Conservation (phyloP, 2,888 invertebrate species). For the Pterostichus niger region DNA sequence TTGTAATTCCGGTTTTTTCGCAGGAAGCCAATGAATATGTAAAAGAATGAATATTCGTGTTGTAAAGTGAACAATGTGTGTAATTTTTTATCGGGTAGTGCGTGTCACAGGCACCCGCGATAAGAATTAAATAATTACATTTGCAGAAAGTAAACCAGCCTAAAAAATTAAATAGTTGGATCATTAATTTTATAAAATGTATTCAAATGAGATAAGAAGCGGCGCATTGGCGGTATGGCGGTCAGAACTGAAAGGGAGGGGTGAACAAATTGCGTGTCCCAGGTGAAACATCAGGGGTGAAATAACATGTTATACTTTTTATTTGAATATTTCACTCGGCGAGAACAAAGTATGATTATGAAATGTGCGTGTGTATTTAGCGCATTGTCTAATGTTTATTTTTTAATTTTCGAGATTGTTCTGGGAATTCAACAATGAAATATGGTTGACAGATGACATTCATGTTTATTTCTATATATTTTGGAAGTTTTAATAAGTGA, state of each 20-base stretch:
- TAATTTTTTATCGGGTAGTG: slow-evolving; percentile 60
- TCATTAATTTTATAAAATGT: slow-evolving; percentile 65
- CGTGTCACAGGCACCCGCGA: slow-evolving; percentile 41
- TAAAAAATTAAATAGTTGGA: slow-evolving; percentile 59
- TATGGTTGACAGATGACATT: slow-evolving; percentile 8
- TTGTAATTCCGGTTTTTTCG: slow-evolving; percentile 15
- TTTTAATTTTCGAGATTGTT: slow-evolving; percentile 48
- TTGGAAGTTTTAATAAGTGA: slow-evolving; percentile 18
- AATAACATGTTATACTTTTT: slow-evolving; percentile 50
- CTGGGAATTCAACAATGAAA: slow-evolving; percentile 23
- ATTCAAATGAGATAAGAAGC: slow-evolving; percentile 56
- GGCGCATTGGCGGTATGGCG: neutral
- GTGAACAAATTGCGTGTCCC: slow-evolving; percentile 50
- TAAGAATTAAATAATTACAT: slow-evolving; percentile 65
- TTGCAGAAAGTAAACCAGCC: slow-evolving; percentile 49
- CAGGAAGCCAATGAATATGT: slow-evolving; percentile 55
- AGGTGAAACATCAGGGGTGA: slow-evolving; percentile 33
- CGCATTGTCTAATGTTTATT: slow-evolving; percentile 42
- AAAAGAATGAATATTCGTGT: slow-evolving; percentile 57
- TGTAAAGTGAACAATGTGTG: slow-evolving; percentile 54
- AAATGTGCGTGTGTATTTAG: slow-evolving; percentile 34
- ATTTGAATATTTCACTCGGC: slow-evolving; percentile 30
- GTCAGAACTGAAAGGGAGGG: neutral
- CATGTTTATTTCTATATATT: slow-evolving; percentile 19
- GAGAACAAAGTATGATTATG: slow-evolving; percentile 42